Base-by-base conservation (phyloP, 2,797 vertebrate genomes). In the Hemitrygon akajei region DNA sequence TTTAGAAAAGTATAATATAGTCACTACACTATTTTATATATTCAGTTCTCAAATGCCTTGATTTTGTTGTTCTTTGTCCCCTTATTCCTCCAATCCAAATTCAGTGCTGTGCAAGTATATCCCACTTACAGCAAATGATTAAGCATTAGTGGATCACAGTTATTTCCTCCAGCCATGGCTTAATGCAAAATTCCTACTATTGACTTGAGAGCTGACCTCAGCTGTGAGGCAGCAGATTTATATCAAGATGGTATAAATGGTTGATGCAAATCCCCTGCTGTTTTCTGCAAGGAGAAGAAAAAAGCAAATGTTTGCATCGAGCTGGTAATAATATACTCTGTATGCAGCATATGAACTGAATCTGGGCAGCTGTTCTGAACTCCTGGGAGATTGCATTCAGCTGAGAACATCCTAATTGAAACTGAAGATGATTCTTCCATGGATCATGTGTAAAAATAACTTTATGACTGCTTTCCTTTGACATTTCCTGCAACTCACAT, bases 321-420 rank as follows among this genome's bases (percentile, higher is more conserved):
- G 69, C 34, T 92, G 69, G 69, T 75, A 92, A 92, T 92, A 47
- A 73, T 47, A 92, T 92, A 92, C 69, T 37, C 60, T 89, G 86
- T 37, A 14, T 37, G 18, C 69, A 75, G 69, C 66, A 18, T 71
- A 47, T 16, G 37, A 92, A 75, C 37, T 75, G 91, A 27, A 47
- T 75, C 91, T 92, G 91, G 69, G 66, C 40, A 92, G 66, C 91
- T 92, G 69, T 56, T 27, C 69, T 73, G 56, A 92, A 30, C 91
- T 30, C 91, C 71, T 92, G 69, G 40, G 91, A 75, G 69, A 71
- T 75, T 75, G 69, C 66, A 56, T 47, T 92, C 91, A 47, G 25
- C 69, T 75, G 71, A 75, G 69, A 37, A 92, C 69, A 92, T 75
- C 25, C 66, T 92, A 69, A 89, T 92, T 92, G 66, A 92, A 92